A percentile compares a stretch with the other conserved stretches of the same genome.
These are phyloP conservation scores for Zosterops lateralis DNA, from an alignment of 2,113 vertebrate species.

Conservation along the genomic window DNA sequence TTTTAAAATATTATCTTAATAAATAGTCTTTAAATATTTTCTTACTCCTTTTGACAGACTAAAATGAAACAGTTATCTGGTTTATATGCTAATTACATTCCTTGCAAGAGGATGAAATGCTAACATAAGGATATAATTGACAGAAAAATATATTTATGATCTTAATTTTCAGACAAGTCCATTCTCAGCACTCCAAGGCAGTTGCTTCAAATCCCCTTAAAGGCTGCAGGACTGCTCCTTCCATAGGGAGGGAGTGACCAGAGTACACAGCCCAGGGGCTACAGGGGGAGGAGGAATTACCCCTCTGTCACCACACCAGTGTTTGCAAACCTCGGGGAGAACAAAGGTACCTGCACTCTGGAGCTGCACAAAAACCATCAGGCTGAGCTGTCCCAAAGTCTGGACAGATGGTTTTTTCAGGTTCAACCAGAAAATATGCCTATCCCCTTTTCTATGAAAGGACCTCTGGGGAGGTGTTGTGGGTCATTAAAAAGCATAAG, in stretches of 20 bases:
- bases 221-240: not conserved
- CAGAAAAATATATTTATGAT: not conserved
- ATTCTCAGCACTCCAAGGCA: not conserved
- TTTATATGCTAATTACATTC: not conserved
- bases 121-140: not conserved
- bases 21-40: not conserved
- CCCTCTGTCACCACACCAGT: not conserved
- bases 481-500: not conserved
- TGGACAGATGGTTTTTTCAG: not conserved
- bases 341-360: not conserved
- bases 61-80: not conserved
- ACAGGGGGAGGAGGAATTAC: not conserved
- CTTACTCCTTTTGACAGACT: not conserved
- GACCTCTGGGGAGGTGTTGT: not conserved
- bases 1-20: not conserved
- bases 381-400: not conserved
- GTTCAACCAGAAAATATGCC: not conserved
- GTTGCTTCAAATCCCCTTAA: not conserved
- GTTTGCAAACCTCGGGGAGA: not conserved
- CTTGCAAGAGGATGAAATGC: not conserved
- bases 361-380: not conserved
- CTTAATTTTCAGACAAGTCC: not conserved
- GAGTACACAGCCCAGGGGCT: rapidly evolving
- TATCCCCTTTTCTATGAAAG: not conserved
- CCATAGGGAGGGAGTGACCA: no score